Conservation (phyloP, 2,113 vertebrate species). For the Columbina picui region DNA sequence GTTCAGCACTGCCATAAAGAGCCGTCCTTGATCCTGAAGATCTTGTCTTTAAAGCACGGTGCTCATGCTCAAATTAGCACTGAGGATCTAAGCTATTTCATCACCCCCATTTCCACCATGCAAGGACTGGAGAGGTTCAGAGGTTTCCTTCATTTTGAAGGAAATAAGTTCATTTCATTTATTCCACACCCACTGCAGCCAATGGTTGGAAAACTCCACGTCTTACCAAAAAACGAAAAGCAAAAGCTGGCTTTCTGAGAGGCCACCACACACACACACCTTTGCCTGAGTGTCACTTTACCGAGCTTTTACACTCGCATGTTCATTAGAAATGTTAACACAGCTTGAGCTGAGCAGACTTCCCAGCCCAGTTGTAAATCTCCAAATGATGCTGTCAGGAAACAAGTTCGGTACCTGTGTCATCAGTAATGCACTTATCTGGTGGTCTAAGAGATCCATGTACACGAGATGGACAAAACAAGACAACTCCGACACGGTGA, state of each 20-base stretch:
- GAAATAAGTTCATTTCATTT: background rate
- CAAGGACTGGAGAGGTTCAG: background rate
- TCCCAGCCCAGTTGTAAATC: background rate
- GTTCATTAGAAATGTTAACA: rapidly evolving
- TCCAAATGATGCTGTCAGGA: background rate
- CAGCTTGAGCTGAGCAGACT: background rate
- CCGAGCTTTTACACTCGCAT: background rate
- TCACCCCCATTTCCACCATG: background rate
- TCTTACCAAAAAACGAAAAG: background rate
- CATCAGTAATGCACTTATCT: background rate
- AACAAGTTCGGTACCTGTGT: background rate
- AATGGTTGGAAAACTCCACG: background rate
- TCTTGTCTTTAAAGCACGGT: background rate
- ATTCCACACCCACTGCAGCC: background rate
- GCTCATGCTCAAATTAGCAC: background rate
- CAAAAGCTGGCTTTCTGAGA: background rate
- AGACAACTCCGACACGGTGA: rapidly evolving
- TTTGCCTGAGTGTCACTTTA: background rate
- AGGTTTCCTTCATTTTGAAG: background rate
- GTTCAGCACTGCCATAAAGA: background rate
- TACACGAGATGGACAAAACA: rapidly evolving
- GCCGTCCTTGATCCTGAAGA: background rate
- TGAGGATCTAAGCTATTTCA: background rate
- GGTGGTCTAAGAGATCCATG: background rate
- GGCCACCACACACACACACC: background rate